Evolutionary conservation across 2,113 vertebrate species (phyloP).

Genomic region (Xenopus borealis): DNA sequence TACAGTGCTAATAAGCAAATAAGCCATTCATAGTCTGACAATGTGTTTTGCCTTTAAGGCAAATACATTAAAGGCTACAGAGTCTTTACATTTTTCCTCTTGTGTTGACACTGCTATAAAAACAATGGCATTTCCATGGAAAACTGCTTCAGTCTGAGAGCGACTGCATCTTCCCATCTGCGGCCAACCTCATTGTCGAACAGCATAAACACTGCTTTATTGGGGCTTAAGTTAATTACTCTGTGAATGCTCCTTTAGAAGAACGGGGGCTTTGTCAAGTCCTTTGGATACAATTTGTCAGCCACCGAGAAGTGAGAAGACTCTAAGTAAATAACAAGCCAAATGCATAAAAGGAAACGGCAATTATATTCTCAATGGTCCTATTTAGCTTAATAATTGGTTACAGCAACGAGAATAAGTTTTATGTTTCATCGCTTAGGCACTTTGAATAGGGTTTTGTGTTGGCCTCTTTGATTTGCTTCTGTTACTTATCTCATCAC

Average conservation of each 20-base stretch:
- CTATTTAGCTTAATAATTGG: neutral
- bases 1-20: too few relatives aligned
- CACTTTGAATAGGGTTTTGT: neutral
- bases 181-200: neutral
- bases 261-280: neutral
- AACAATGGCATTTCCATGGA: neutral
- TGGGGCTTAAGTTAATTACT: neutral
- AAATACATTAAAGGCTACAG: too few relatives aligned
- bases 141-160: neutral
- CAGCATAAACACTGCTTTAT: neutral
- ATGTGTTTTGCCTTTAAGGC: too few relatives aligned
- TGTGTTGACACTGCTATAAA: too few relatives aligned
- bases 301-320: neutral
- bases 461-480: neutral
- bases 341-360: neutral
- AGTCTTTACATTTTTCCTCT: too few relatives aligned
- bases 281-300: neutral
- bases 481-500: neutral
- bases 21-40: too few relatives aligned
- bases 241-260: neutral
- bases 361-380: neutral
- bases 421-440: neutral
- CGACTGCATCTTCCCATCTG: neutral
- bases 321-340: neutral
- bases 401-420: neutral